These are phyloP conservation scores for Hemitrygon akajei DNA, from an alignment of 2,797 vertebrate species.

Conservation along the genomic window DNA sequence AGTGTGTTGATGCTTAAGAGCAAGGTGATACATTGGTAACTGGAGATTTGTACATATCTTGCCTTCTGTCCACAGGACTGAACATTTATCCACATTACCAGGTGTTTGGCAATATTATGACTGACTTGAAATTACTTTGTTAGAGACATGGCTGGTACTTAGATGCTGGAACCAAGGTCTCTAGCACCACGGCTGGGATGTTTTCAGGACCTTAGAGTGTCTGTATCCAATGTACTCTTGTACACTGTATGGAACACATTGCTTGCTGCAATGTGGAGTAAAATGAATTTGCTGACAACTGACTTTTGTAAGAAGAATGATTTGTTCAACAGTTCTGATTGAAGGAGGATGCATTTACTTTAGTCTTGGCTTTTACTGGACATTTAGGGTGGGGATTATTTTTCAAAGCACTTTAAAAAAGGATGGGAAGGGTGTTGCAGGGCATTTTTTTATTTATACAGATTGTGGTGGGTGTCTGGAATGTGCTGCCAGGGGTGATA, in stretches of 20 bases:
- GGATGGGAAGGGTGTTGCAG: no score
- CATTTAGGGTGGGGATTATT: neutral
- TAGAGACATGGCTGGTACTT: neutral
- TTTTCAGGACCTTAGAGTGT: neutral
- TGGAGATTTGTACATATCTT: neutral
- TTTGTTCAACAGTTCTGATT: neutral
- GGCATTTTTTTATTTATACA: no score
- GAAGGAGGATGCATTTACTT: neutral
- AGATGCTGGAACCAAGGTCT: no score
- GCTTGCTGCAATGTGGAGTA: neutral
- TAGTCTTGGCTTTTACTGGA: neutral
- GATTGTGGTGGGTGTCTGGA: no score
- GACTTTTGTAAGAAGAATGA: neutral
- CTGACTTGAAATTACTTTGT: neutral
- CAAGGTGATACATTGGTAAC: neutral
- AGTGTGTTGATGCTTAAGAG: neutral
- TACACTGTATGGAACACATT: no score
- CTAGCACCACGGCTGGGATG: neutral
- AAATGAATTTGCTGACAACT: neutral
- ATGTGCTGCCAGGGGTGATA: no score
- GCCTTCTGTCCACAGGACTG: neutral
- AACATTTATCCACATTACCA: neutral
- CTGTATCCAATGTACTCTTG: neutral
- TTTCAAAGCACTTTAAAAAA: neutral
- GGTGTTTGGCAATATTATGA: neutral